A percentile compares a stretch with the other conserved stretches of the same genome.
These are phyloP conservation scores for Mamestra configurata DNA, from an alignment of 1,140 invertebrate genomes.

Conservation along the genomic window DNA sequence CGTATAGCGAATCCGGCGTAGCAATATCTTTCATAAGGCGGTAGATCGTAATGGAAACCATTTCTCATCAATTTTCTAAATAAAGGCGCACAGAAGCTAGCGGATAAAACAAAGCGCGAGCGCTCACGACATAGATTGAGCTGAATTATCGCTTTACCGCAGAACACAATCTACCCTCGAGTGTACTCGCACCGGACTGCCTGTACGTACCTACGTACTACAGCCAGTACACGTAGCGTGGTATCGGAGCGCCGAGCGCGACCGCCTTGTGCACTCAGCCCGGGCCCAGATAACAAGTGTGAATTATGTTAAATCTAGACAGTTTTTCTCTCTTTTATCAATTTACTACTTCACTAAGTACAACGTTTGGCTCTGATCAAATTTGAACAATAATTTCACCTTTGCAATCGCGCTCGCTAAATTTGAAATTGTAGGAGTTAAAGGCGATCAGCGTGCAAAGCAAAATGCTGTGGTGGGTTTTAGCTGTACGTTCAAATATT, in stretches of 20 bases:
- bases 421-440: conserved; percentile 13
- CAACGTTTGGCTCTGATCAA: conserved; percentile 79
- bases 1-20: conserved; percentile 69
- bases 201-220: too few relatives aligned
- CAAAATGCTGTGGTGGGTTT: conserved; percentile 1
- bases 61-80: conserved; percentile 88
- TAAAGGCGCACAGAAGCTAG: conserved; percentile 87
- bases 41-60: conserved; percentile 85
- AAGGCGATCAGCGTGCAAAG: conserved; percentile 6
- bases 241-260: conserved; percentile 58
- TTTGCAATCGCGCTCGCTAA: conserved; percentile 26
- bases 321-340: conserved; percentile 83
- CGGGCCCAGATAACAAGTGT: conserved; percentile 78
- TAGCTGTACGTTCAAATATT: neutral
- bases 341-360: conserved; percentile 78
- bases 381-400: conserved; percentile 58
- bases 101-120: conserved; percentile 86
- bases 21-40: conserved; percentile 85
- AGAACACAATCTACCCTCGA: conserved; percentile 82
- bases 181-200: conserved; percentile 28
- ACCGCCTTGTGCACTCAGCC: conserved; percentile 75
- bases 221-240: conserved; percentile 44
- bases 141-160: conserved; percentile 88
- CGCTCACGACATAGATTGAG: conserved; percentile 88
- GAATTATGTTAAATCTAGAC: conserved; percentile 84